Evolutionary conservation across 2,797 vertebrate species (phyloP).

Genomic region (Acanthiza pusilla): DNA sequence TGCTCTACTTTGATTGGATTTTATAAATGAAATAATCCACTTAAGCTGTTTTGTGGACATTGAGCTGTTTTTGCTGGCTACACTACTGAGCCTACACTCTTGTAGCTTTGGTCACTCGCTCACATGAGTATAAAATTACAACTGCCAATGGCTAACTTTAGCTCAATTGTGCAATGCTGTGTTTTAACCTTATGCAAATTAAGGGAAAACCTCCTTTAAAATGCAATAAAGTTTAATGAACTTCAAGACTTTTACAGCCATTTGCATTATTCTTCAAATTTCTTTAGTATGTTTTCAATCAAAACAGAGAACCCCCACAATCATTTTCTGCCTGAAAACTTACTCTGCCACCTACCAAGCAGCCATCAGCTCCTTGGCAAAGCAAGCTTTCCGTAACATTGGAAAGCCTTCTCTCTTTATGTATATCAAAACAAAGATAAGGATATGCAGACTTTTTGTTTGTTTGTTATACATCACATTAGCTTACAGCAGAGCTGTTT

Average conservation of each 20-base stretch:
- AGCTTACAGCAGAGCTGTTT: constrained; percentile 32
- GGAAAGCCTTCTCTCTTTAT: constrained; percentile 5
- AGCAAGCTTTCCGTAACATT: constrained; percentile 1
- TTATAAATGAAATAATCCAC: neutral
- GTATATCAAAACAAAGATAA: constrained; percentile 37
- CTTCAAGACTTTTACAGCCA: neutral
- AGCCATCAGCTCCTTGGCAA: constrained; percentile 19
- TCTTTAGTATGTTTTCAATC: constrained; percentile 16
- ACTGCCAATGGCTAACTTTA: neutral
- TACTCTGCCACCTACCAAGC: constrained; percentile 8
- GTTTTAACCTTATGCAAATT: neutral
- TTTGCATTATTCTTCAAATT: constrained; percentile 2
- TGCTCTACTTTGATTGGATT: neutral
- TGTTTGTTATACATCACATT: constrained; percentile 45
- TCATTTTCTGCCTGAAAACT: neutral
- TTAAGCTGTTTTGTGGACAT: neutral
- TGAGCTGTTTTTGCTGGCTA: constrained; percentile 36
- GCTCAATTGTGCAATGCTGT: neutral
- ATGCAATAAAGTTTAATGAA: neutral
- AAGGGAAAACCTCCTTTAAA: neutral
- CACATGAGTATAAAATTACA: constrained; percentile 7
- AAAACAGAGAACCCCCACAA: constrained; percentile 5
- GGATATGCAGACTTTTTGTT: constrained; percentile 33
- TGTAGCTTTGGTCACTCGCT: neutral
- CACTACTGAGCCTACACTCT: neutral